Conservation (phyloP, 2,113 vertebrate species). For the Aspidoscelis tigris region DNA sequence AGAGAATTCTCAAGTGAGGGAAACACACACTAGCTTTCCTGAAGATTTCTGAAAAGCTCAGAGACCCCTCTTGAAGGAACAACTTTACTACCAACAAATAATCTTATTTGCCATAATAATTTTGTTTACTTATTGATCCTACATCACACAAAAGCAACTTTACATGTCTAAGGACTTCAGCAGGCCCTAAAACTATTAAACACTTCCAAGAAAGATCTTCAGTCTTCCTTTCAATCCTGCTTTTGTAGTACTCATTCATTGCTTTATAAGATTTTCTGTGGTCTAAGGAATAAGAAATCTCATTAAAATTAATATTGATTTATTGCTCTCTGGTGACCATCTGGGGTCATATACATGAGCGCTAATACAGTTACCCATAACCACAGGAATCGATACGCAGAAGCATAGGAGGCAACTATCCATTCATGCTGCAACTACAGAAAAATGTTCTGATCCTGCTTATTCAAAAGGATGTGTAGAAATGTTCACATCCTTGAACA, state of each 20-base stretch:
- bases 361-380: neutral
- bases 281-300: conserved; percentile 10
- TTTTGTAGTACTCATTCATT: neutral
- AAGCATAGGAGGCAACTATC: neutral
- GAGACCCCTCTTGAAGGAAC: neutral
- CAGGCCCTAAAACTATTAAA: conserved; percentile 1
- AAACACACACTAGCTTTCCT: no score
- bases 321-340: conserved; percentile 38
- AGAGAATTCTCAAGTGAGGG: neutral
- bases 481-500: neutral
- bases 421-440: fast-evolving
- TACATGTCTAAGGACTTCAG: neutral
- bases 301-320: conserved; percentile 31
- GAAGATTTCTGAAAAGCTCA: neutral
- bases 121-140: neutral
- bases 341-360: conserved; percentile 6
- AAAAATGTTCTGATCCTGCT: neutral
- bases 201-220: neutral
- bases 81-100: neutral
- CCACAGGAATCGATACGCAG: fast-evolving
- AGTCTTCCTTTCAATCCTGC: neutral
- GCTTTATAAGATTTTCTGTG: neutral
- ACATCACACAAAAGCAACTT: neutral
- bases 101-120: neutral
- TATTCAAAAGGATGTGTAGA: neutral